These are phyloP conservation scores for Pogonomyrmex californicus DNA, from an alignment of 1,140 invertebrate species.

Conservation along the genomic window DNA sequence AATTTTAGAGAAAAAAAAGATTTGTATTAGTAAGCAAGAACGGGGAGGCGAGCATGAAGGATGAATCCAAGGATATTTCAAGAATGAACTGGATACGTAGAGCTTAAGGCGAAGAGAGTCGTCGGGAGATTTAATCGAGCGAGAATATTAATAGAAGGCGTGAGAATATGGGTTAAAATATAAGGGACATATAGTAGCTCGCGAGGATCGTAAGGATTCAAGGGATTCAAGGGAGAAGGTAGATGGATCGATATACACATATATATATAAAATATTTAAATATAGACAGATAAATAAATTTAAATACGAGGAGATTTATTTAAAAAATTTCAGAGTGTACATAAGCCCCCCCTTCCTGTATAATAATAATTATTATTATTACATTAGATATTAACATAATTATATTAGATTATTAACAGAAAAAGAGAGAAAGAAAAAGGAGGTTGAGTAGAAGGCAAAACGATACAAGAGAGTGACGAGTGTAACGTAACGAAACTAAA, in stretches of 20 bases:
- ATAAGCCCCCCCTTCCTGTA: background rate
- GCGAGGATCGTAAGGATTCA: background rate
- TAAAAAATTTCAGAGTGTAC: background rate
- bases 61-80: background rate
- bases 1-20: background rate
- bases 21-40: background rate
- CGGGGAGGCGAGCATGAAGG: background rate
- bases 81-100: background rate
- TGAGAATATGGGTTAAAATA: slow-evolving; percentile 19
- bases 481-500: background rate
- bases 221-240: background rate
- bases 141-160: slow-evolving; percentile 39
- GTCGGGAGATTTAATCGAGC: background rate
- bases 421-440: background rate
- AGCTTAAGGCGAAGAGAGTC: background rate
- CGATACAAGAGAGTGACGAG: background rate
- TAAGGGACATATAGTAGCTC: background rate
- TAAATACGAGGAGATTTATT: slow-evolving; percentile 3
- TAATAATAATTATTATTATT: slow-evolving; percentile 14
- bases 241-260: background rate
- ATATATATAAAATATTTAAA: background rate
- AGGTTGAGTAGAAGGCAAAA: background rate
- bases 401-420: background rate
- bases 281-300: slow-evolving; percentile 4
- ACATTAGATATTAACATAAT: background rate